These are phyloP conservation scores for Augochlora pura DNA, from an alignment of 1,140 invertebrate species.

Conservation along the genomic window DNA sequence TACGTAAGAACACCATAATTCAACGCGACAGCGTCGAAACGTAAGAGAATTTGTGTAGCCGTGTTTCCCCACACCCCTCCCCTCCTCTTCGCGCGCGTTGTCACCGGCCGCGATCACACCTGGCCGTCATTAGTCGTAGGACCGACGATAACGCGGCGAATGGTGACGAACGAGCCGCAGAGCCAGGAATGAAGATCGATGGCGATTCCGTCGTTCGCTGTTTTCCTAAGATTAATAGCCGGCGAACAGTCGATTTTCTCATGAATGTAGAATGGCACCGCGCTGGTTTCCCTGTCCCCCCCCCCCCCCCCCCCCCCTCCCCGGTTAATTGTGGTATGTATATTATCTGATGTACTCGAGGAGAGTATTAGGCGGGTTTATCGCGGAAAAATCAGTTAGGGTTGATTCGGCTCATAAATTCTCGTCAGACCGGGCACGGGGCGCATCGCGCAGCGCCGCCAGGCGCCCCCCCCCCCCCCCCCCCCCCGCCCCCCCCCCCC, in stretches of 20 bases:
- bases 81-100: slow-evolving; percentile 17
- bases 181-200: slow-evolving; percentile 37
- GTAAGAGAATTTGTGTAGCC: slow-evolving; percentile 17
- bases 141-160: slow-evolving; percentile 29
- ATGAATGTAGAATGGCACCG: slow-evolving; percentile 1
- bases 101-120: slow-evolving; percentile 6
- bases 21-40: not conserved
- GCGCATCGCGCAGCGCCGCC: too few species aligned
- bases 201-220: slow-evolving; percentile 7
- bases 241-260: not conserved
- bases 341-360: not conserved
- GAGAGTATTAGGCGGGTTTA: not conserved
- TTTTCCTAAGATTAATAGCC: slow-evolving; percentile 34
- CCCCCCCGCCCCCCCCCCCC: too few species aligned
- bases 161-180: slow-evolving; percentile 34
- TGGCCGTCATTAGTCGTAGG: slow-evolving; percentile 20
- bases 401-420: not conserved
- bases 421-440: too few species aligned
- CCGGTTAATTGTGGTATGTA: not conserved
- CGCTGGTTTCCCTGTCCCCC: too few species aligned
- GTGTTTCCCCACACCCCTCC: too few species aligned
- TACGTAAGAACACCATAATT: too few species aligned
- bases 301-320: too few species aligned
- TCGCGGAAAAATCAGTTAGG: not conserved
- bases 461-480: too few species aligned